phyloP scores from a whole-genome alignment of 2,113 vertebrate species.

The Barbus barbus region DNA sequence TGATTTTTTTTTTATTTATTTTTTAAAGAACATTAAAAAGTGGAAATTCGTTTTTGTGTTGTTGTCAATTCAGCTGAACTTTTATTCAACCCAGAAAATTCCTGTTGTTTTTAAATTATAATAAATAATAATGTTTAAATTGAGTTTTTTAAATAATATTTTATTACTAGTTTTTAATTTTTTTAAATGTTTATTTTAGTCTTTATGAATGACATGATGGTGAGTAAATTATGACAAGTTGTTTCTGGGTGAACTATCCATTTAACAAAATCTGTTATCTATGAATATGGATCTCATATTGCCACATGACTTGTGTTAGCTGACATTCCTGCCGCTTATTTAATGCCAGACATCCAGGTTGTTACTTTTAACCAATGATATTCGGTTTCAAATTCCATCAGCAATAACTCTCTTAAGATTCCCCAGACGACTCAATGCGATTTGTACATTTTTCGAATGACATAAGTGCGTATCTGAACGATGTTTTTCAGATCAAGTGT shows the following conservation, averaged over 20 bases:
- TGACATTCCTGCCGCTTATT: neutral
- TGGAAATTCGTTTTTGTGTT: no score
- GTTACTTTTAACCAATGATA: constrained; percentile 13
- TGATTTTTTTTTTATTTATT: no score
- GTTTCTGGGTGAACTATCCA: neutral
- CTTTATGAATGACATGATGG: neutral
- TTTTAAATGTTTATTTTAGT: no score
- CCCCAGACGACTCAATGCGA: neutral
- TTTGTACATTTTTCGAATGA: neutral
- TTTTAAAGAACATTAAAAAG: no score
- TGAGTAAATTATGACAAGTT: neutral
- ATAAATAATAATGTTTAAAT: no score
- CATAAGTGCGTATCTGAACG: neutral
- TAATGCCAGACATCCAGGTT: neutral
- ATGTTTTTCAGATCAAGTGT: neutral
- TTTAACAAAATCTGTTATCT: neutral
- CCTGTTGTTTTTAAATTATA: no score
- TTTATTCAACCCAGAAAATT: neutral
- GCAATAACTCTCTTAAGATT: neutral
- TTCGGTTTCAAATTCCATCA: neutral
- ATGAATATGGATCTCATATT: neutral
- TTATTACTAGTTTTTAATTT: no score
- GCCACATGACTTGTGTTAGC: neutral
- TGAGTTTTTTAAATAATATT: no score
- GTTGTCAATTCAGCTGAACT: neutral